Evolutionary conservation across 2,888 invertebrate species (phyloP).

Genomic region (Teleogryllus oceanicus): DNA sequence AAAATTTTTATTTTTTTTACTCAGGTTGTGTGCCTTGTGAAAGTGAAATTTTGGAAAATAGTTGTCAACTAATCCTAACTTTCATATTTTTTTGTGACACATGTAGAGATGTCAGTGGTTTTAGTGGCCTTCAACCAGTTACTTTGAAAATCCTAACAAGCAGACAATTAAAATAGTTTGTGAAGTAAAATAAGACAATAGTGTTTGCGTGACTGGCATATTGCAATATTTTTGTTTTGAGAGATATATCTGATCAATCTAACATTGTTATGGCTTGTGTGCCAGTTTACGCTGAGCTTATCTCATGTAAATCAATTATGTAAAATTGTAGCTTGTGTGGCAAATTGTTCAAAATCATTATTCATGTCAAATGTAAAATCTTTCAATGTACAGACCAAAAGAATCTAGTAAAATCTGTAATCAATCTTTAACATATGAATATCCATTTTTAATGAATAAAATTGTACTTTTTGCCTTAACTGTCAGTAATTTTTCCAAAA

Average conservation of each 20-base stretch:
- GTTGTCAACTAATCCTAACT: neutral
- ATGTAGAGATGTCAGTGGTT: neutral
- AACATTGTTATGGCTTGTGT: neutral
- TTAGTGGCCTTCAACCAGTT: neutral
- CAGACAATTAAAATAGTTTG: neutral
- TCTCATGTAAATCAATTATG: neutral
- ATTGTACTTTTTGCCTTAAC: neutral
- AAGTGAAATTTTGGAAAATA: neutral
- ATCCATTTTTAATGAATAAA: neutral
- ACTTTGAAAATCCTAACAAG: neutral
- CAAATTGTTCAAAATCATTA: neutral
- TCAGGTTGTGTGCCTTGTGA: conserved; percentile 18
- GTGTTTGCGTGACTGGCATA: neutral
- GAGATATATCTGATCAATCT: neutral
- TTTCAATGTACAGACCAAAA: conserved; percentile 7
- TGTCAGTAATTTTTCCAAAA: neutral
- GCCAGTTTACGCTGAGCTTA: neutral
- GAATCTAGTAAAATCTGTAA: neutral
- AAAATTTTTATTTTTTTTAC: neutral
- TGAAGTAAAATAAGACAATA: neutral
- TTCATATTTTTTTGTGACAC: neutral
- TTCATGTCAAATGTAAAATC: neutral
- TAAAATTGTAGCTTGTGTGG: neutral
- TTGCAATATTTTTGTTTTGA: neutral
- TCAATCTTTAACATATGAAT: neutral